Base-by-base conservation (phyloP, 2,113 vertebrate genomes). In the Actenoides lindsayi region DNA sequence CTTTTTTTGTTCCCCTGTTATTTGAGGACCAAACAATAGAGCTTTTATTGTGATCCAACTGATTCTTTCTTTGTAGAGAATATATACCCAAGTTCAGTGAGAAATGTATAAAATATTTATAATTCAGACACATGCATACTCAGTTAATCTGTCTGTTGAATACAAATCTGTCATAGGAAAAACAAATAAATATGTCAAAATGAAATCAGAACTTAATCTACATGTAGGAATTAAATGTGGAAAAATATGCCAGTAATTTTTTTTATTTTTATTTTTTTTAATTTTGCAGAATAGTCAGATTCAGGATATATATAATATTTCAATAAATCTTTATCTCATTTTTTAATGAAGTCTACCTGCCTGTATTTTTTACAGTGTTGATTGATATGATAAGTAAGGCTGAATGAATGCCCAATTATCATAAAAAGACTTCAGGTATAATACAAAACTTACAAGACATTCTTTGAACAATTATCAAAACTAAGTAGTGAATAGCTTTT, bases 401-500 rank as follows among this genome's bases (percentile, higher is more conserved):
- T 69, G 84, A 93, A 83, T 87, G 70, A 91, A 87, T 79, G 42
- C 57, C 54, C 64, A 93, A 7, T 83, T 94, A 44, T 53, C 33
- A 17, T 50, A 92, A 92, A 78, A 18, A 77, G 64, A 54, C 35
- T 82, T 31, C 71, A 31, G 65, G 11, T 78, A 41, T 69, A 81
- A 73, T 79, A 94, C 64, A 90, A 46, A 90, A 82, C 25, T 80
- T 84, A 4, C 16, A 18, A 70, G 33, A 31, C 73, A 89, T 88
- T 88, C 60, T 94, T 90, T 92, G 76, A 95, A 79, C 69, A 95
- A 76, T 94, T 93, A 83, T 88, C 71, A 95, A 71, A 92, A 33
- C 70, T 54, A 76, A 91, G 64, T 80, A 90, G 35, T 77, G 54
- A 80, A 53, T 62, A 70, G 60, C 46, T 97, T 93, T 91, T 92